These are phyloP conservation scores for Ophion costatus DNA, from an alignment of 2,888 invertebrate genomes.

Conservation along the genomic window DNA sequence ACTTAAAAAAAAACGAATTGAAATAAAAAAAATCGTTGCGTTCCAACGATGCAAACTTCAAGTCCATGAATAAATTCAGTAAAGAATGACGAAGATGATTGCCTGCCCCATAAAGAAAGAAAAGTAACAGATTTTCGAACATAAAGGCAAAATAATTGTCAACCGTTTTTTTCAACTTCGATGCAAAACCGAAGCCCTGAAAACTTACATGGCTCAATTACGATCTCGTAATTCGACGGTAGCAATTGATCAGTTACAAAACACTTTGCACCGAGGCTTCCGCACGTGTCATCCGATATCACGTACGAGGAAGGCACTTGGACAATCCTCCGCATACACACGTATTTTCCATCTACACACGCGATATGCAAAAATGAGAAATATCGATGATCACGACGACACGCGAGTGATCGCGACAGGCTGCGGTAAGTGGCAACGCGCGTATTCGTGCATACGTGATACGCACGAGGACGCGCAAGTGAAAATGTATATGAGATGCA, in stretches of 20 bases:
- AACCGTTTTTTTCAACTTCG: neutral
- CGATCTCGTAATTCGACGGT: neutral
- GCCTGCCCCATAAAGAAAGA: neutral
- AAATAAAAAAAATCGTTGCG: too few species aligned
- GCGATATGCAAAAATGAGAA: conserved; percentile 30
- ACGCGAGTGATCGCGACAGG: conserved; percentile 23
- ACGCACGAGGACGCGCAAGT: conserved; percentile 1
- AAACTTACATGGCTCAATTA: neutral
- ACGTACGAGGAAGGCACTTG: conserved; percentile 26
- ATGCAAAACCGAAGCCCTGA: neutral
- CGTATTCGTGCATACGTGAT: neutral
- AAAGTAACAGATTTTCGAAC: neutral
- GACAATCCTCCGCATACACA: conserved; percentile 5
- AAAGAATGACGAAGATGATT: neutral
- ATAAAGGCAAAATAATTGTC: neutral
- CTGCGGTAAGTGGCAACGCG: conserved; percentile 37
- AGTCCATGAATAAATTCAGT: neutral
- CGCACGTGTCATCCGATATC: conserved; percentile 38
- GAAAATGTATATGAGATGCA: neutral
- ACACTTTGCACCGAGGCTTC: conserved; percentile 14
- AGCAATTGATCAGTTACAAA: conserved; percentile 31
- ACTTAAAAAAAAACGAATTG: too few species aligned
- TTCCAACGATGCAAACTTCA: too few species aligned
- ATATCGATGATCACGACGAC: conserved; percentile 54
- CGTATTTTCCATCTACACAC: neutral